Percentiles rank a stretch among this genome's conserved stretches.
These are phyloP conservation scores for Catharus ustulatus DNA, from an alignment of 2,797 vertebrate genomes.

Conservation along the genomic window DNA sequence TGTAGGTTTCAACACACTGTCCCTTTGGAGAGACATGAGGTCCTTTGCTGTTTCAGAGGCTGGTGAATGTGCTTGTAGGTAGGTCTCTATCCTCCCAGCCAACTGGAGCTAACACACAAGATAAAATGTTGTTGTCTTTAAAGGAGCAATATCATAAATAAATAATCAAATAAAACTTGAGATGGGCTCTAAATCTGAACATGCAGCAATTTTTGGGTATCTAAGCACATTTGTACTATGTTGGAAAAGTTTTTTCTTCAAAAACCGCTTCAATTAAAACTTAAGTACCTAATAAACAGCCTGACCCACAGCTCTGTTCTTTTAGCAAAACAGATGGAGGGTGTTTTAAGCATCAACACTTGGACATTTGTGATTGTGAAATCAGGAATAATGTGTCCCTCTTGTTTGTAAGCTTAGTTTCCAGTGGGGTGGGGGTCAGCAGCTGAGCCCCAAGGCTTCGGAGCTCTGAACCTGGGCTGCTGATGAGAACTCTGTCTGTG, in stretches of 20 bases:
- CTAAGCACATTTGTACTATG: neutral
- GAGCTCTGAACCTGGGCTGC: neutral
- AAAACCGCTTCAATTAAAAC: slow-evolving; percentile 45
- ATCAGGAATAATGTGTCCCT: neutral
- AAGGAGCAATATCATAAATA: slow-evolving; percentile 23
- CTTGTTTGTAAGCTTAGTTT: neutral
- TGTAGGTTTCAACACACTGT: neutral
- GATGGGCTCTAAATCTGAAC: slow-evolving; percentile 16
- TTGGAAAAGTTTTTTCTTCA: slow-evolving; percentile 31
- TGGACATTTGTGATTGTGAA: slow-evolving; percentile 6
- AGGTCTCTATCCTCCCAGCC: neutral
- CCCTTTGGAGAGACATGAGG: neutral
- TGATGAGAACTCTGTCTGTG: neutral
- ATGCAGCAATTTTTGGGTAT: neutral
- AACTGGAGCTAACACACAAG: neutral
- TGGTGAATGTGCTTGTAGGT: neutral
- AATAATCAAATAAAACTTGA: slow-evolving; percentile 12
- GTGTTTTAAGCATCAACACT: slow-evolving; percentile 1
- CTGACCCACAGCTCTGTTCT: slow-evolving; percentile 40
- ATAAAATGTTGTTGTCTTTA: neutral
- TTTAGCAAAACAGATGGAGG: slow-evolving; percentile 30
- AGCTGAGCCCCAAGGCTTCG: neutral
- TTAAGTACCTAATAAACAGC: slow-evolving; percentile 56
- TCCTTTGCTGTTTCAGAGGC: neutral
- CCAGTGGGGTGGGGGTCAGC: neutral